These are phyloP conservation scores for Bilobella aurantiaca DNA, from an alignment of 1,140 invertebrate species.

Conservation along the genomic window DNA sequence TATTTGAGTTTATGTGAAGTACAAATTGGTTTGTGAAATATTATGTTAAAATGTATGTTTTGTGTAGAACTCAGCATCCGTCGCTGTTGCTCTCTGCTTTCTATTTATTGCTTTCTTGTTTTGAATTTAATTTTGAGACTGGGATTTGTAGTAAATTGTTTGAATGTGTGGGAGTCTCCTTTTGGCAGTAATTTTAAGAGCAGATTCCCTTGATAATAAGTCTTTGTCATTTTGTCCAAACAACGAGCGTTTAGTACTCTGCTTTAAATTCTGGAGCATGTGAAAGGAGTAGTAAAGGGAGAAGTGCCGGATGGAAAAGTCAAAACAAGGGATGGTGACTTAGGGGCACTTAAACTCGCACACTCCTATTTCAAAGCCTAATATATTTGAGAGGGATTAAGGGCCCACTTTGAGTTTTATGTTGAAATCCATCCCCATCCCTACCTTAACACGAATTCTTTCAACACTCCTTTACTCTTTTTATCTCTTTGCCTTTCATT, in stretches of 20 bases:
- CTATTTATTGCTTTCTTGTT: not conserved
- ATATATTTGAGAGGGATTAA: not conserved
- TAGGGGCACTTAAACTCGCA: not conserved
- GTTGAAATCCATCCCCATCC: no score
- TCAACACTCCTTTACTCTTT: not conserved
- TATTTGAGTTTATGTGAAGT: no score
- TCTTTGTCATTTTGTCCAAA: not conserved
- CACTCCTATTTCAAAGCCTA: not conserved
- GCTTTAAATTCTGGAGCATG: no score
- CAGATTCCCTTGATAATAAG: not conserved
- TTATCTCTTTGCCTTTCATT: no score
- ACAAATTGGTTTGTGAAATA: no score
- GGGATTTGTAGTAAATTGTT: not conserved
- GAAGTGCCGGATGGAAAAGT: conserved; percentile 30
- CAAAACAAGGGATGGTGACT: conserved; percentile 30
- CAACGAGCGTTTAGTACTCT: not conserved
- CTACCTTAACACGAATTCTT: not conserved
- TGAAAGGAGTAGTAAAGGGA: not conserved
- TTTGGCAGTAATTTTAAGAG: not conserved
- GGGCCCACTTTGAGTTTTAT: not conserved
- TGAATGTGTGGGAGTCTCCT: not conserved
- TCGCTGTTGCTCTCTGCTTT: no score
- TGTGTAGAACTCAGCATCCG: no score
- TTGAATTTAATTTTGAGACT: not conserved
- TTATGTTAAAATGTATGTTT: no score